Conservation (phyloP, 2,888 invertebrate genomes). For the Mimachlamys varia region DNA sequence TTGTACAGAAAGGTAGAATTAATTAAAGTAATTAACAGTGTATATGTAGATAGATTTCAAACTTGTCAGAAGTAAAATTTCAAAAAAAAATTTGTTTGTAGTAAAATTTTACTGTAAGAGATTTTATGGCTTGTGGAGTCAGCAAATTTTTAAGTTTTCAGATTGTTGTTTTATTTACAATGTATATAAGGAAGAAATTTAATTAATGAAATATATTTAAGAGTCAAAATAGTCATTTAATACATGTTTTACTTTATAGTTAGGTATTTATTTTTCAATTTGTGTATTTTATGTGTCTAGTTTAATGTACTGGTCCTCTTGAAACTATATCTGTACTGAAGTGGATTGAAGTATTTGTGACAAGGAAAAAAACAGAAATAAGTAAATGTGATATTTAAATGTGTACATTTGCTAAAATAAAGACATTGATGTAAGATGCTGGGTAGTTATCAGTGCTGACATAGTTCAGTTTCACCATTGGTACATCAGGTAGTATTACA, state of each 20-base stretch:
- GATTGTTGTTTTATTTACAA: background rate
- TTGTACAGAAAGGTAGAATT: background rate
- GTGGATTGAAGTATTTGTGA: background rate
- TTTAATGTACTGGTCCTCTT: background rate
- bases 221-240: background rate
- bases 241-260: background rate
- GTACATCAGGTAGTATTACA: background rate
- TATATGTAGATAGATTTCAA: no score
- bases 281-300: background rate
- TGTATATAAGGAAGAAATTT: background rate
- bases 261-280: conserved; percentile 23
- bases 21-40: background rate
- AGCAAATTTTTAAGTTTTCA: background rate
- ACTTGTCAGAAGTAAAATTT: no score
- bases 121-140: background rate
- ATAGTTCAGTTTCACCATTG: background rate
- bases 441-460: background rate
- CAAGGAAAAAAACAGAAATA: background rate
- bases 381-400: background rate
- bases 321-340: background rate
- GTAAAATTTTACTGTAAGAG: no score
- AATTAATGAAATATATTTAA: background rate
- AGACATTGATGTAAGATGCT: background rate
- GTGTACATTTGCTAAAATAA: background rate
- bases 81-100: no score